phyloP scores from a whole-genome alignment of 1,140 invertebrate genomes.

The Diprion similis region DNA sequence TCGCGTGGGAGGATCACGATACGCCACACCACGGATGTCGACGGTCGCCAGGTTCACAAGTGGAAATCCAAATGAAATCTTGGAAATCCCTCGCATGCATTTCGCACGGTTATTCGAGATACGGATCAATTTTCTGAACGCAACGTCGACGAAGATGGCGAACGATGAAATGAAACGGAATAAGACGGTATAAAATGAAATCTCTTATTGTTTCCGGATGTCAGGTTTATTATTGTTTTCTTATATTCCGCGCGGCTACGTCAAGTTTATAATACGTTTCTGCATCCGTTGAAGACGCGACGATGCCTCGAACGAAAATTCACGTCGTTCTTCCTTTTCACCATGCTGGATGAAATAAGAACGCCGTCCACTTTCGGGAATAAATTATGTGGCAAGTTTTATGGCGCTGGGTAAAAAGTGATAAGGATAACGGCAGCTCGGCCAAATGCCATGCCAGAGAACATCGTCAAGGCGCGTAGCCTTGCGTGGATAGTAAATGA shows the following conservation, averaged over 20 bases:
- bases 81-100: not conserved
- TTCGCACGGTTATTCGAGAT: not conserved
- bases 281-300: not conserved
- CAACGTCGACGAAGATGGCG: not conserved
- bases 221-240: not conserved
- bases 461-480: not conserved
- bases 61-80: too few species aligned
- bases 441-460: not conserved
- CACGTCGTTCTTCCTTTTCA: not conserved
- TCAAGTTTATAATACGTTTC: not conserved
- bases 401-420: too few species aligned
- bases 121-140: slow-evolving; percentile 6
- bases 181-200: slow-evolving; percentile 22
- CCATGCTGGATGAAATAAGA: not conserved
- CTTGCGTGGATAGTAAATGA: not conserved
- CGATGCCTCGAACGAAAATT: not conserved
- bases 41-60: too few species aligned
- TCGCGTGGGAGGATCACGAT: too few species aligned
- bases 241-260: not conserved
- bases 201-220: slow-evolving; percentile 15
- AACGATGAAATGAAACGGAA: slow-evolving; percentile 11
- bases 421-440: not conserved
- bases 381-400: too few species aligned
- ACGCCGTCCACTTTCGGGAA: not conserved
- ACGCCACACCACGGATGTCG: too few species aligned